Evolutionary conservation across 2,113 vertebrate species (phyloP).

Genomic region (Regulus satrapa): DNA sequence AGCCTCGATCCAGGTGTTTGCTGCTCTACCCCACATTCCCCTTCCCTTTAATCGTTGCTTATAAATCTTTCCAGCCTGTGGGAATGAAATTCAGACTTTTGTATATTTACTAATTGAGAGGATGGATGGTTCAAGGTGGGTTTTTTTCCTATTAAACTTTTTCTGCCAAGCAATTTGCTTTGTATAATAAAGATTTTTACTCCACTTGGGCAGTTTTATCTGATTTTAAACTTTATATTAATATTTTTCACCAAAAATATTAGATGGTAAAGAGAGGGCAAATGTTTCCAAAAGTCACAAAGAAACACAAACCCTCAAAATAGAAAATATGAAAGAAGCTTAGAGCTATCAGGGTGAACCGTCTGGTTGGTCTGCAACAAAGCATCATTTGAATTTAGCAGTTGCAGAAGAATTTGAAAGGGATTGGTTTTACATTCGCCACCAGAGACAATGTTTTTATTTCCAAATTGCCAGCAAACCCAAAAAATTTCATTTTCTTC

Average conservation of each 20-base stretch:
- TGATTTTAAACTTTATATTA: neutral
- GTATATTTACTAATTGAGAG: neutral
- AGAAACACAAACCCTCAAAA: neutral
- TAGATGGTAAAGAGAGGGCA: neutral
- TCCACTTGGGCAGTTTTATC: neutral
- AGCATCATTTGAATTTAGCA: neutral
- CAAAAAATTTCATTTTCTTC: conserved; percentile 24
- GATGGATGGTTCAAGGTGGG: neutral
- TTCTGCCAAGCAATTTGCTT: neutral
- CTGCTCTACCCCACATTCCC: neutral
- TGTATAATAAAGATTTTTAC: neutral
- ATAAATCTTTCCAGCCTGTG: neutral
- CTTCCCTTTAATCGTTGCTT: neutral
- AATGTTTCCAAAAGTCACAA: neutral
- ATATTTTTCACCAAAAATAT: neutral
- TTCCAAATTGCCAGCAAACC: conserved; percentile 48
- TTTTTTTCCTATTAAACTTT: neutral
- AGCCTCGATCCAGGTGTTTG: rapidly evolving
- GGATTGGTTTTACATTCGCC: neutral
- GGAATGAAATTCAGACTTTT: neutral
- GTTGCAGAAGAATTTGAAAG: neutral
- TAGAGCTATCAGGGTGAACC: neutral
- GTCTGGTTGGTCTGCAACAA: neutral
- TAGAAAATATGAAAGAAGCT: neutral
- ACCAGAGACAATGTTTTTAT: conserved; percentile 49